A percentile compares a stretch with the other conserved stretches of the same genome.
phyloP scores from a whole-genome alignment of 2,113 vertebrate species.

The Apodemus sylvaticus region DNA sequence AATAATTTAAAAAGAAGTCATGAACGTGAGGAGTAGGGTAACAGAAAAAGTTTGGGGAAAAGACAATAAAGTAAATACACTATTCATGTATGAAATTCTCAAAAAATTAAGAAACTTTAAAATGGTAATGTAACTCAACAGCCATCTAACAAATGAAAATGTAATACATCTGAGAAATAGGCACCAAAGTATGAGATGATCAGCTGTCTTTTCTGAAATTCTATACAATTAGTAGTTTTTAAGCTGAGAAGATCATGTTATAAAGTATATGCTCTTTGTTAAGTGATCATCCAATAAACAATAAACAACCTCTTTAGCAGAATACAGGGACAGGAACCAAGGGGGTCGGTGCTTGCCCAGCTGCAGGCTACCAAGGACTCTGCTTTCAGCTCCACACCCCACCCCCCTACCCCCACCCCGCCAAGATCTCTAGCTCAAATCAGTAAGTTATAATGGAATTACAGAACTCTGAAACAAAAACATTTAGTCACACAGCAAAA shows the following conservation, averaged over 20 bases:
- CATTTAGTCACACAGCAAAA: constrained; percentile 13
- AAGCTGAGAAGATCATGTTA: not conserved
- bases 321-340: too few relatives aligned
- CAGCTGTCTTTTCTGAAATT: not conserved
- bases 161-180: constrained; percentile 13
- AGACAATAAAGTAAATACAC: not conserved
- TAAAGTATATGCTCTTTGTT: not conserved
- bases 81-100: not conserved
- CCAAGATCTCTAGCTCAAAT: not conserved
- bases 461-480: not conserved
- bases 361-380: not conserved
- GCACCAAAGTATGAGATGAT: not conserved
- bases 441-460: not conserved
- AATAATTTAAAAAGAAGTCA: not conserved
- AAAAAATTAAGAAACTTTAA: not conserved
- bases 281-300: not conserved
- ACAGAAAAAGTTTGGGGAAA: not conserved
- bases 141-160: not conserved
- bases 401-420: too few relatives aligned
- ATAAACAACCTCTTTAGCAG: not conserved
- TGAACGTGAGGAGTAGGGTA: not conserved
- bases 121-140: not conserved
- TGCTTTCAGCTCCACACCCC: too few relatives aligned
- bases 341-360: not conserved
- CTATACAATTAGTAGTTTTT: not conserved